Percentiles rank a stretch among this genome's conserved stretches.
Conservation (phyloP, 2,113 vertebrate species). For the Engraulis encrasicolus region DNA sequence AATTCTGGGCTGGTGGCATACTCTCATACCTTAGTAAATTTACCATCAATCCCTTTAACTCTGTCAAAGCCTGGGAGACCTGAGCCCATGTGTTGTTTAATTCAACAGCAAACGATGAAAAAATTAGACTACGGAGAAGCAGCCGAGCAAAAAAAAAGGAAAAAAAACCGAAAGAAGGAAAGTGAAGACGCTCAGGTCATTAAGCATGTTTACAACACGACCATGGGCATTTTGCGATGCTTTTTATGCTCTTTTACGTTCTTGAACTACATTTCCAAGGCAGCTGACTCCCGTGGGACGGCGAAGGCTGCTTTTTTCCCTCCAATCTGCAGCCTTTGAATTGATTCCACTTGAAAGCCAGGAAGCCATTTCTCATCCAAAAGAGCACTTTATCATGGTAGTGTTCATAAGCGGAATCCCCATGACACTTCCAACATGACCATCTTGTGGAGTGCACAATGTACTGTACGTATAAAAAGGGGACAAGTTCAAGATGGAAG, state of each 20-base stretch:
- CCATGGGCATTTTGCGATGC: neutral
- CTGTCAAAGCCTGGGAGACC: neutral
- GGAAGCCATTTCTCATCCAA: constrained; percentile 61
- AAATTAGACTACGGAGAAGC: neutral
- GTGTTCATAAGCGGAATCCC: constrained; percentile 27
- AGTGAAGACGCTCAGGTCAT: neutral
- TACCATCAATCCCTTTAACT: neutral
- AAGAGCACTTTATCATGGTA: constrained; percentile 51
- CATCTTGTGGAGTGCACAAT: constrained; percentile 5
- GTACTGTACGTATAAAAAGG: neutral
- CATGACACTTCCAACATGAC: constrained; percentile 15
- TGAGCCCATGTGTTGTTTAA: neutral
- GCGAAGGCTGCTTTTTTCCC: constrained; percentile 31
- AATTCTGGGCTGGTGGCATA: neutral
- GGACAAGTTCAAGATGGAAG: constrained; percentile 5
- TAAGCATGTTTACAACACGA: constrained; percentile 9
- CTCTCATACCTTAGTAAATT: neutral
- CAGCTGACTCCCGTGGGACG: neutral
- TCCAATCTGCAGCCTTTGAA: constrained; percentile 55
- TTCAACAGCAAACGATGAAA: neutral
- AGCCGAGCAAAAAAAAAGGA: constrained; percentile 2
- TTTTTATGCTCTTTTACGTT: neutral
- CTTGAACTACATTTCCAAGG: neutral
- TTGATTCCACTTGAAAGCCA: constrained; percentile 61
- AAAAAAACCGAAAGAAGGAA: no score